Conservation (phyloP, 37 sponge, comb jelly and placozoan genomes). For the Aphrocallistes beatrix region DNA sequence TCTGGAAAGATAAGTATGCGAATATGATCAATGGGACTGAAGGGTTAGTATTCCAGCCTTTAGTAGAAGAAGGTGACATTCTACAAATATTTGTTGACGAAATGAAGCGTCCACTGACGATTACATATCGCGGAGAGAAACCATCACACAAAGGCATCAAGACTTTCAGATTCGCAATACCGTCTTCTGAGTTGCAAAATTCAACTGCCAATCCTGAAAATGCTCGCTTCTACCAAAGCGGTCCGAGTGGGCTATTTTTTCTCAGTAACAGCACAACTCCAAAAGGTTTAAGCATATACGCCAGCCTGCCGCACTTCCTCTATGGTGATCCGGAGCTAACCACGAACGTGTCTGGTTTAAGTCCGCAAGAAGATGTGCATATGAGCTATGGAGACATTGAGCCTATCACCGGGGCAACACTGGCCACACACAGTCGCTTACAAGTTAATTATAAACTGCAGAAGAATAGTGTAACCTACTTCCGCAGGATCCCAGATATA, state of each 20-base stretch:
- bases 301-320: not conserved
- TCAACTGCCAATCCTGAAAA: not conserved
- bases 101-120: not conserved
- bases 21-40: conserved; percentile 5
- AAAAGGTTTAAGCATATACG: not conserved
- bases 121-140: not conserved
- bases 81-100: conserved; percentile 5
- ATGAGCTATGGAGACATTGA: conserved; percentile 13
- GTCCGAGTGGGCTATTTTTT: conserved; percentile 6
- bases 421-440: conserved; percentile 5
- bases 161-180: not conserved
- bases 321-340: not conserved
- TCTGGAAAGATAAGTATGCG: not conserved
- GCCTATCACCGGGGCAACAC: not conserved
- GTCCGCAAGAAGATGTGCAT: not conserved
- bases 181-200: not conserved
- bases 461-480: not conserved
- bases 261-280: not conserved
- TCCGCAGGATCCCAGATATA: not conserved
- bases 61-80: not conserved
- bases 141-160: conserved; percentile 10
- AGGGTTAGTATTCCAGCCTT: not conserved
- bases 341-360: not conserved
- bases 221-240: conserved; percentile 18
- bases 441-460: not conserved